Evolutionary conservation across 1,140 invertebrate genomes (phyloP).

Genomic region (Maconellicoccus hirsutus): DNA sequence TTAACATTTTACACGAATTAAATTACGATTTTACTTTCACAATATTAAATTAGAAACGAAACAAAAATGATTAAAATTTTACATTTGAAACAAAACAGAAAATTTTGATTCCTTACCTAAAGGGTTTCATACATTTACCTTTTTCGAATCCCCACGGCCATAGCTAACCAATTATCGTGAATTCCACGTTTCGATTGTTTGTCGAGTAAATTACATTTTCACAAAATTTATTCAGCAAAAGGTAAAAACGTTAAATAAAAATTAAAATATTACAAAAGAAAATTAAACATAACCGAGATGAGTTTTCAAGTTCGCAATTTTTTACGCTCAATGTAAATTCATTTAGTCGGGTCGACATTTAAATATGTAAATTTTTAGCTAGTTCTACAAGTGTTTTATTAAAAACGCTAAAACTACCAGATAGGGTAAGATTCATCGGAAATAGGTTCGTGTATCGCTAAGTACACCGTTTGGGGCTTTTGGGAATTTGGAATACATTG

Average conservation of each 20-base stretch:
- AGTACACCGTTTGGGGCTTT: background rate
- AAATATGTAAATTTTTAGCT: background rate
- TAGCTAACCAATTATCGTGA: too few relatives aligned
- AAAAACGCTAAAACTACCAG: background rate
- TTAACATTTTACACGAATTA: too few relatives aligned
- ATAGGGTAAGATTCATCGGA: background rate
- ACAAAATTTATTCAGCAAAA: background rate
- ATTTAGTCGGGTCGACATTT: background rate
- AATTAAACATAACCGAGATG: background rate
- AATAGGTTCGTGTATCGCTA: background rate
- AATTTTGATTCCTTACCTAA: too few relatives aligned
- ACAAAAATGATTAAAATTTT: too few relatives aligned
- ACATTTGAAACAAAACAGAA: too few relatives aligned
- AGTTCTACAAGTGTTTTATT: background rate
- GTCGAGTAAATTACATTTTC: background rate
- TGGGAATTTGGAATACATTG: background rate
- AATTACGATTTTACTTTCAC: too few relatives aligned
- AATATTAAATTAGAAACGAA: too few relatives aligned
- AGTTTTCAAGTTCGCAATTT: background rate
- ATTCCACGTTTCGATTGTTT: background rate
- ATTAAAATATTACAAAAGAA: background rate
- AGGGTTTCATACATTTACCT: too few relatives aligned
- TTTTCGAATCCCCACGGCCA: too few relatives aligned
- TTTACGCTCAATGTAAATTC: background rate
- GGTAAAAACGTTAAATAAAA: background rate